Percentiles rank a stretch among this genome's conserved stretches.
Evolutionary conservation across 2,888 invertebrate genomes (phyloP).

Genomic region (Lasioglossum marginatum): DNA sequence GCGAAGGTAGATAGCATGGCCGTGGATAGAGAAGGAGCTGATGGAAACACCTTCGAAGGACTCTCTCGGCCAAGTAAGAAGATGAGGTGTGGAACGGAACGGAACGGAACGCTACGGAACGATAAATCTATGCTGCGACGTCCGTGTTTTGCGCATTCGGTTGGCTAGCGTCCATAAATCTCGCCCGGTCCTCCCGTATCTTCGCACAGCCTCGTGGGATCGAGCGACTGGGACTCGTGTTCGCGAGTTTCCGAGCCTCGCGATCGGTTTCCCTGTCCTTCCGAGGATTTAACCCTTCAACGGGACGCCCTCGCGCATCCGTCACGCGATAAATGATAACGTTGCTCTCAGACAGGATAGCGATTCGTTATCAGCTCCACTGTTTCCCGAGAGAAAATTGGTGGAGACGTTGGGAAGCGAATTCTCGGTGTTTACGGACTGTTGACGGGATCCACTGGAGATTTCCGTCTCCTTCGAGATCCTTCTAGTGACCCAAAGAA

Average conservation of each 20-base stretch:
- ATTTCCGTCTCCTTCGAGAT: neutral
- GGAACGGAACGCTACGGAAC: slow-evolving; percentile 71
- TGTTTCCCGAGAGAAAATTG: neutral
- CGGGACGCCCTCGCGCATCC: neutral
- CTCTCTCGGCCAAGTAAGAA: slow-evolving; percentile 4
- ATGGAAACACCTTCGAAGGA: slow-evolving; percentile 49
- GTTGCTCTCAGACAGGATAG: neutral
- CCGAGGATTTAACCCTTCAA: slow-evolving; percentile 1
- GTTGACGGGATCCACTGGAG: neutral
- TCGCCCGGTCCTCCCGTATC: slow-evolving; percentile 55
- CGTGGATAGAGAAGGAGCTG: slow-evolving; percentile 2
- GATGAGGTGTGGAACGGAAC: slow-evolving; percentile 56
- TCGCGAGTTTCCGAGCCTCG: slow-evolving; percentile 17
- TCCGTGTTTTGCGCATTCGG: slow-evolving; percentile 81
- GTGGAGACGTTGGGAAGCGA: neutral
- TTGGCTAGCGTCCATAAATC: slow-evolving; percentile 80
- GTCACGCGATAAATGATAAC: slow-evolving; percentile 15
- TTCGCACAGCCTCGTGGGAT: slow-evolving; percentile 49
- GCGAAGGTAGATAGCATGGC: neutral
- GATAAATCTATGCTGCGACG: slow-evolving; percentile 79
- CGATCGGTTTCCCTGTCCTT: slow-evolving; percentile 4
- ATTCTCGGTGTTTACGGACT: slow-evolving; percentile 1
- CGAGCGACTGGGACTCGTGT: slow-evolving; percentile 38
- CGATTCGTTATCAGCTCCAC: neutral
- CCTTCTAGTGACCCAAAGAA: neutral